Conservation (phyloP, 1,140 invertebrate species). For the Lepidotrigona ventralis region DNA sequence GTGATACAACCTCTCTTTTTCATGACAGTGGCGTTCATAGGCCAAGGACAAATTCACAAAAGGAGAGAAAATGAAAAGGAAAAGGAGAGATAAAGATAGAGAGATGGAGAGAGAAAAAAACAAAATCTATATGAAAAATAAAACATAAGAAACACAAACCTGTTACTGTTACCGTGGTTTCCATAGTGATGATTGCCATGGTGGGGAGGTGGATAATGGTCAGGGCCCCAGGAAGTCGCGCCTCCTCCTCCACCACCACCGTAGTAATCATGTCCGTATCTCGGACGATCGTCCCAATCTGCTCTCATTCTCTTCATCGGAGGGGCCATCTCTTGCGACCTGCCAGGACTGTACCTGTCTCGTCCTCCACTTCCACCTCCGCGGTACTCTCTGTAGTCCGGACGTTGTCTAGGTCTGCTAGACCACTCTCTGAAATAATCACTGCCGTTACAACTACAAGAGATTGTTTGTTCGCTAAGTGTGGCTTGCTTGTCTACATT, state of each 20-base stretch:
- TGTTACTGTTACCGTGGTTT: slow-evolving; percentile 78
- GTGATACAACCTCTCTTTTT: slow-evolving; percentile 42
- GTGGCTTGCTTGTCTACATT: background rate
- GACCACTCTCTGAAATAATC: slow-evolving; percentile 82
- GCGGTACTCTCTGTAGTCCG: slow-evolving; percentile 87
- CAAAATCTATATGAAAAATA: background rate
- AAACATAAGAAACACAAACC: slow-evolving; percentile 68
- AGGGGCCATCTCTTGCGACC: slow-evolving; percentile 87
- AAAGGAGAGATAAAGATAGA: slow-evolving; percentile 26
- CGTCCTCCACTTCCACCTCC: slow-evolving; percentile 81
- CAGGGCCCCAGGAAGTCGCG: slow-evolving; percentile 72
- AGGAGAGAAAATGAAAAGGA: background rate
- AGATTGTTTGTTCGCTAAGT: background rate
- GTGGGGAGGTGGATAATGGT: slow-evolving; percentile 76
- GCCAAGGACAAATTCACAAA: slow-evolving; percentile 6
- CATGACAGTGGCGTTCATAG: slow-evolving; percentile 35
- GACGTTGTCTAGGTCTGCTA: slow-evolving; percentile 80
- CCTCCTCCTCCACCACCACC: slow-evolving; percentile 73
- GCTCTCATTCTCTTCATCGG: slow-evolving; percentile 89
- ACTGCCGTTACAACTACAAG: slow-evolving; percentile 50
- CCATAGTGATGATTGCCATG: slow-evolving; percentile 82
- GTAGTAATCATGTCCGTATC: slow-evolving; percentile 78
- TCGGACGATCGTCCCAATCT: slow-evolving; percentile 85
- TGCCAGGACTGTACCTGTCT: slow-evolving; percentile 87
- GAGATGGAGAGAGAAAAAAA: slow-evolving; percentile 20